Base-by-base conservation (phyloP, 2,888 invertebrate species). In the Podabrus alpinus region DNA sequence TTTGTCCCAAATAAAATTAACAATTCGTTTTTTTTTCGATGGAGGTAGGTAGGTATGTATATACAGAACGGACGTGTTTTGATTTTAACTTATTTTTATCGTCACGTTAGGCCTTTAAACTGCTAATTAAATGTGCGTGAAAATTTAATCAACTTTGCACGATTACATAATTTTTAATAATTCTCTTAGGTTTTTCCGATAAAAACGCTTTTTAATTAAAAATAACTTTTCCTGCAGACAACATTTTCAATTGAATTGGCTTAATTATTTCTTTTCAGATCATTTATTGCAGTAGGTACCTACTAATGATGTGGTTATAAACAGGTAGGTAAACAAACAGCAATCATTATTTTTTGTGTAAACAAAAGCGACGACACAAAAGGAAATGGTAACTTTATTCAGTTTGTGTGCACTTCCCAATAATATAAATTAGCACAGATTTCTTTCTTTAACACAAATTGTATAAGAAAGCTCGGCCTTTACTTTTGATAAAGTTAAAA, bases 41-140 rank as follows among this genome's bases (percentile, higher is more conserved):
- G 62, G 61, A 66, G 71, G n/a, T 15, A 24, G 21, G 59, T n/a
- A 59, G 62, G 21, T 24, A 13, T 15, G 24, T 29, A 45, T 45
- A 19, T 45, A 25, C 45, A 29, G 24, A 64, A 59, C 73, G 68
- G 68, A 68, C 67, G 74, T 68, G 74, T 71, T 68, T 71, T 71
- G 70, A 74, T 74, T 74, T 71, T 68, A 68, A 71, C 71, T 74
- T 68, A 68, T 71, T 74, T 71, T 74, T 74, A 74, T 74, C 68
- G 74, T 74, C 71, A 59, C 59, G 71, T 66, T 60, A 24, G 68
- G 68, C 71, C 25, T 74, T 69, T 71, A 70, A 74, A 71, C 21
- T 70, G 71, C 62, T 68, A 74, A 74, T 74, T 74, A 74, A 74
- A 74, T 70, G 70, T 71, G 74, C 70, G 74, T 71, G 70, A 71